Conservation (phyloP, 1,140 invertebrate species). For the Diprion similis region DNA sequence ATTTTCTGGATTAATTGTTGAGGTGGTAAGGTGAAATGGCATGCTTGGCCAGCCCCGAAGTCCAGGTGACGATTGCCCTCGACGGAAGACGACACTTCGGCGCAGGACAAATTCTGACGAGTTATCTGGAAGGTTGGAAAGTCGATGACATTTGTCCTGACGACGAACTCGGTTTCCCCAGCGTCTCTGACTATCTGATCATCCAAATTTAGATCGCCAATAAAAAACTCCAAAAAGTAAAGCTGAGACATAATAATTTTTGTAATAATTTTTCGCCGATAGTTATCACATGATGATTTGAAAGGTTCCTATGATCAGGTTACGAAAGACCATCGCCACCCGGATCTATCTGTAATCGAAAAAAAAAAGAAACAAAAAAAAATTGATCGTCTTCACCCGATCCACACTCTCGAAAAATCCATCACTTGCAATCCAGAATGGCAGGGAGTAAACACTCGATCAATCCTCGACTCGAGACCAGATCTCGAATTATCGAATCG, state of each 20-base stretch:
- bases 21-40: constrained; percentile 15
- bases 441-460: too few relatives aligned
- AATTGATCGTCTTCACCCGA: too few relatives aligned
- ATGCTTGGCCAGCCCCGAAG: constrained; percentile 12
- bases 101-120: neutral
- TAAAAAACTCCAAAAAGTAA: constrained; percentile 18
- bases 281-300: neutral
- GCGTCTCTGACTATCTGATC: constrained; percentile 21
- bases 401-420: too few relatives aligned
- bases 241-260: constrained; percentile 15
- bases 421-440: too few relatives aligned
- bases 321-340: neutral
- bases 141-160: constrained; percentile 26
- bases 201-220: constrained; percentile 2
- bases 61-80: neutral
- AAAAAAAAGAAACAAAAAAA: too few relatives aligned
- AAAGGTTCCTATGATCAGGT: neutral
- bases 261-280: neutral
- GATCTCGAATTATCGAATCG: too few relatives aligned
- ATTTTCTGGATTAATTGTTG: constrained; percentile 12
- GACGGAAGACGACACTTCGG: neutral
- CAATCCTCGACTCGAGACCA: too few relatives aligned
- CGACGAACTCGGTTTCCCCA: constrained; percentile 18
- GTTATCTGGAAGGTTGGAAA: constrained; percentile 20
- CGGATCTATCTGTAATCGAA: too few relatives aligned